phyloP scores from a whole-genome alignment of 2,113 vertebrate genomes.

The Lasiurus borealis region DNA sequence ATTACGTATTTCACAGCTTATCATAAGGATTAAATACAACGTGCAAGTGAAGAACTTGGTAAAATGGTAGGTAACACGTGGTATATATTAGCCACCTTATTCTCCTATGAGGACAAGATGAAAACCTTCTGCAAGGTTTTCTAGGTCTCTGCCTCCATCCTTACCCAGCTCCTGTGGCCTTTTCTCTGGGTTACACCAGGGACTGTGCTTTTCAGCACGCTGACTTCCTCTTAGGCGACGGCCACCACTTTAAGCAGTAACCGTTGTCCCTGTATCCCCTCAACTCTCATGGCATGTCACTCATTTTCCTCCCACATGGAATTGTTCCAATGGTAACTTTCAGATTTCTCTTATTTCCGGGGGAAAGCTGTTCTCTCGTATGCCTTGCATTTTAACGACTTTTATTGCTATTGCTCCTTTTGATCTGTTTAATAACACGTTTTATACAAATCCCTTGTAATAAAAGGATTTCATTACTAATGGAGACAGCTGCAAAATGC shows the following conservation, averaged over 20 bases:
- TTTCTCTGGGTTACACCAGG: neutral
- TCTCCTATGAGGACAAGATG: neutral
- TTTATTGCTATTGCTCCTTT: constrained; percentile 74
- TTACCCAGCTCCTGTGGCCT: neutral
- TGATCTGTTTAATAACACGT: constrained; percentile 82
- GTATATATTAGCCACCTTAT: neutral
- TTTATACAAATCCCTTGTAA: constrained; percentile 79
- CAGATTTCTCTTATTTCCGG: constrained; percentile 65
- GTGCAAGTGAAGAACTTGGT: neutral
- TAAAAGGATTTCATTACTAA: constrained; percentile 80
- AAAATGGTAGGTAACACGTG: neutral
- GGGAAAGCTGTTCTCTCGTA: constrained; percentile 47
- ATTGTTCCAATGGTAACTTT: constrained; percentile 37
- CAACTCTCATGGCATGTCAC: neutral
- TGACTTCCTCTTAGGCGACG: neutral
- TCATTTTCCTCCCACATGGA: constrained; percentile 12
- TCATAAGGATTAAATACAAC: neutral
- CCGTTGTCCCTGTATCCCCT: neutral
- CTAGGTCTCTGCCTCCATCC: neutral
- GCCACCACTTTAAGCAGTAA: neutral
- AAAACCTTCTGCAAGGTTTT: neutral
- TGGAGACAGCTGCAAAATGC: constrained; percentile 68
- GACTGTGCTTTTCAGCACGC: neutral
- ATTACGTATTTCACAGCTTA: neutral
- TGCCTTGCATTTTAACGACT: constrained; percentile 72